These are phyloP conservation scores for Melanargia galathea DNA, from an alignment of 2,888 invertebrate species.

Conservation along the genomic window DNA sequence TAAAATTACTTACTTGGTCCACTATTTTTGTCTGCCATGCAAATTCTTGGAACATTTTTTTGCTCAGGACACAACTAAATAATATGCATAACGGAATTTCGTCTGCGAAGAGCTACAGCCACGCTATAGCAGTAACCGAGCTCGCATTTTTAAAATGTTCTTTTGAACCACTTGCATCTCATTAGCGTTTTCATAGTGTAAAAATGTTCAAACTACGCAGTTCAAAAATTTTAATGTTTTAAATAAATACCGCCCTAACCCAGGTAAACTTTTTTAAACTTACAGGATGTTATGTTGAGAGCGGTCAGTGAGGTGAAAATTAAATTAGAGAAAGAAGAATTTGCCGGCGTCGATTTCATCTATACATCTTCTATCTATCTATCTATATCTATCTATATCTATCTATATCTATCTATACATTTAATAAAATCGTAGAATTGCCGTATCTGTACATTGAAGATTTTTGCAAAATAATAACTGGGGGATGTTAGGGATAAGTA, in stretches of 20 bases:
- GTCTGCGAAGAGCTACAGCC: constrained; percentile 12
- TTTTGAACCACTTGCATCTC: constrained; percentile 19
- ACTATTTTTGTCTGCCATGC: background rate
- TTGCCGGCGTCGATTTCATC: no score
- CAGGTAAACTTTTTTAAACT: background rate
- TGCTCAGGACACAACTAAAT: constrained; percentile 6
- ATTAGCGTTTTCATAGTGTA: constrained; percentile 15
- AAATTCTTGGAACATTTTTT: constrained; percentile 15
- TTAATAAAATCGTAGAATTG: no score
- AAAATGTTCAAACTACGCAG: background rate
- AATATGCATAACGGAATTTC: constrained; percentile 13
- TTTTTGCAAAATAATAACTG: no score
- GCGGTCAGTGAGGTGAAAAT: no score
- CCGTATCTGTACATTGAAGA: no score
- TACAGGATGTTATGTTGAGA: no score
- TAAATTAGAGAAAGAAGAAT: no score
- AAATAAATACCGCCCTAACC: background rate
- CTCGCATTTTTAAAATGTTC: constrained; percentile 15
- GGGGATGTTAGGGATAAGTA: no score
- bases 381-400: no score
- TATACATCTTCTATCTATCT: no score
- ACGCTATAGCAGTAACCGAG: constrained; percentile 17
- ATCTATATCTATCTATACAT: no score
- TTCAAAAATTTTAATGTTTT: background rate
- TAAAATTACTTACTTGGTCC: background rate